These are phyloP conservation scores for Syngnathus typhle DNA, from an alignment of 2,113 vertebrate genomes.

Conservation along the genomic window DNA sequence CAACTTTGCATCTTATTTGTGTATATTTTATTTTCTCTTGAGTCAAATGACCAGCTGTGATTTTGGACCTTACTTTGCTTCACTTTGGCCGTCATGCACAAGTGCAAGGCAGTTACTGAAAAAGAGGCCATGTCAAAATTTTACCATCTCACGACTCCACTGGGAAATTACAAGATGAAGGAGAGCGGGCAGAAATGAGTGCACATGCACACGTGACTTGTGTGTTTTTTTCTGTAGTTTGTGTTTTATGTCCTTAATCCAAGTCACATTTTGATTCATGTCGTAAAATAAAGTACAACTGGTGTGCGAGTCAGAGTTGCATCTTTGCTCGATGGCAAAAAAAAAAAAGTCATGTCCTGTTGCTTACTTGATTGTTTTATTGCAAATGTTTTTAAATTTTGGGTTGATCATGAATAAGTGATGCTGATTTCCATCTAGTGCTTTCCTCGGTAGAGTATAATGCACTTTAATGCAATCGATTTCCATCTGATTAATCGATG, in stretches of 20 bases:
- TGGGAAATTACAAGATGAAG: constrained; percentile 38
- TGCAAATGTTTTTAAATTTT: neutral
- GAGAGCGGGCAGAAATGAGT: constrained; percentile 1
- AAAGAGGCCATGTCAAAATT: constrained; percentile 38
- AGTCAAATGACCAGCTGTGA: neutral
- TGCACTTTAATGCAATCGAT: no score
- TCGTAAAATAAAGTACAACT: constrained; percentile 4
- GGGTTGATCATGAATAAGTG: neutral
- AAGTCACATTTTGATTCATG: neutral
- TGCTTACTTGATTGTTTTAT: neutral
- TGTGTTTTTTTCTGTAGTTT: neutral
- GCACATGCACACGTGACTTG: neutral
- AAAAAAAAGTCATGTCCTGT: neutral
- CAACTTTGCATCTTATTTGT: neutral
- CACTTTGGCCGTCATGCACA: constrained; percentile 12
- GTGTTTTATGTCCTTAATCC: neutral
- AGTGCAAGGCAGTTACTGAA: constrained; percentile 6
- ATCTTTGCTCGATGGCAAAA: neutral
- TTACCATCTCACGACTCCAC: constrained; percentile 23
- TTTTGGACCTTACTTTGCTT: neutral
- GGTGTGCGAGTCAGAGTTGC: constrained; percentile 1
- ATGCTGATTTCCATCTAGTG: constrained; percentile 3
- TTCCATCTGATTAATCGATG: no score
- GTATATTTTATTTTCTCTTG: neutral
- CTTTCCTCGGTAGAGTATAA: neutral